Evolutionary conservation across 2,113 vertebrate species (phyloP), one percentile per base, ranked within the genome.

Genomic region (Chelonoidis abingdonii): DNA sequence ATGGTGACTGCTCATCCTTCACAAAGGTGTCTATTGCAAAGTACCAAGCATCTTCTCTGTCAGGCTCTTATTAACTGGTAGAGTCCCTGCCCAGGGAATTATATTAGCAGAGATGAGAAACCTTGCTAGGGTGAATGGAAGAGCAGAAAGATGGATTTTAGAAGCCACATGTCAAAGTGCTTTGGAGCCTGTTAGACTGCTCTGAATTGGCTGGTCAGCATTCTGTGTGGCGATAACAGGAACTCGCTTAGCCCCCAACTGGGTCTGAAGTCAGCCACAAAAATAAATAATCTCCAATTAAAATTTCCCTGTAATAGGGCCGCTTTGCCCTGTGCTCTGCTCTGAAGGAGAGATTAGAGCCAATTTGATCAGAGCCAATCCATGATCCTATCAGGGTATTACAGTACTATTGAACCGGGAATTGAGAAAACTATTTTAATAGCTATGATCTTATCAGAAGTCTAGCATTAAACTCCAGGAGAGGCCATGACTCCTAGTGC

Each of bases 381-480:
- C 84, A 62, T 89, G 90, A 94, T 97, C 50, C 90, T 94, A 91
- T 97, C 94, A 84, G 89, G 82, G 44, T 85, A 79, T 93, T 95
- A 87, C 92, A 72, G 75, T 87, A 52, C 92, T 94, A 96, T 83
- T 93, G 94, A 89, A 91, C 85, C 57, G 81, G 54, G 94, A 75
- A 93, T 59, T n/a, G 93, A 95, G 94, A 62, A 92, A 97, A 5
- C 52, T 80, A 65, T 89, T 95, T 89, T 96, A 93, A 95, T 88
- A 93, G 92, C 89, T 85, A 27, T 0, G 25, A 95, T 87, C 75
- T 29, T 95, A 93, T 93, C 96, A 87, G 50, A 3, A n/a, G 41
- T 47, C 31, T 75, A 87, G 84, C 35, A 81, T 56, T 93, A 89
- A 75, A 83, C 44, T 89, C 81, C 84, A 86, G 80, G 89, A 92